These are phyloP conservation scores for Pectinophora gossypiella DNA, from an alignment of 1,140 invertebrate genomes.

Conservation along the genomic window DNA sequence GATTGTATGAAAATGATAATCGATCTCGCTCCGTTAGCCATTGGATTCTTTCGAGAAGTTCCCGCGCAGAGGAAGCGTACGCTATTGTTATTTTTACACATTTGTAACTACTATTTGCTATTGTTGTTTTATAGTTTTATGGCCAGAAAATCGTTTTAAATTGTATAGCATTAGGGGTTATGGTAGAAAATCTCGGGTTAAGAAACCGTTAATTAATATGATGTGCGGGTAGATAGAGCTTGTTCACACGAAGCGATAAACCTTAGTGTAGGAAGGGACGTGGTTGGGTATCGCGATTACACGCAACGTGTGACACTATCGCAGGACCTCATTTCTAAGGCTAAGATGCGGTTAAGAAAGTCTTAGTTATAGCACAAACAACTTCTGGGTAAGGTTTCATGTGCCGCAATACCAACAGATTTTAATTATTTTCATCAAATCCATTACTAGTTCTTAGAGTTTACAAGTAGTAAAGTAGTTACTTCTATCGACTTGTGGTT, in stretches of 20 bases:
- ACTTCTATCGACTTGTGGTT: too few relatives aligned
- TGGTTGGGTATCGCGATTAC: not conserved
- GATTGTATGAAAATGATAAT: conserved; percentile 70
- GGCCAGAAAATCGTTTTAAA: not conserved
- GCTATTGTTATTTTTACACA: conserved; percentile 16
- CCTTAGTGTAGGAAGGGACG: not conserved
- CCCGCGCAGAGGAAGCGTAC: conserved; percentile 21
- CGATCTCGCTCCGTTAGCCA: conserved; percentile 46
- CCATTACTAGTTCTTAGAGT: too few relatives aligned
- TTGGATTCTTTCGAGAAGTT: conserved; percentile 35
- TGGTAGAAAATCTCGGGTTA: too few relatives aligned
- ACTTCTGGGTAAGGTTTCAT: too few relatives aligned
- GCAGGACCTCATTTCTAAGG: not conserved
- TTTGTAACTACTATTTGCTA: not conserved
- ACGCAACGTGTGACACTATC: not conserved
- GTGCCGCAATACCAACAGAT: too few relatives aligned
- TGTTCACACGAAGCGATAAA: not conserved
- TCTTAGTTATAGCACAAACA: too few relatives aligned
- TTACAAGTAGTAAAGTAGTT: too few relatives aligned
- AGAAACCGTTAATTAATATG: not conserved
- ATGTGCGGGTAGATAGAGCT: not conserved
- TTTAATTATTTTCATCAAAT: too few relatives aligned
- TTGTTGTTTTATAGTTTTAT: not conserved
- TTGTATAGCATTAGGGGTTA: not conserved
- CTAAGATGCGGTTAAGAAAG: too few relatives aligned